Evolutionary conservation across 2,113 vertebrate genomes (phyloP).

Genomic region (Sylvicapra grimmia): DNA sequence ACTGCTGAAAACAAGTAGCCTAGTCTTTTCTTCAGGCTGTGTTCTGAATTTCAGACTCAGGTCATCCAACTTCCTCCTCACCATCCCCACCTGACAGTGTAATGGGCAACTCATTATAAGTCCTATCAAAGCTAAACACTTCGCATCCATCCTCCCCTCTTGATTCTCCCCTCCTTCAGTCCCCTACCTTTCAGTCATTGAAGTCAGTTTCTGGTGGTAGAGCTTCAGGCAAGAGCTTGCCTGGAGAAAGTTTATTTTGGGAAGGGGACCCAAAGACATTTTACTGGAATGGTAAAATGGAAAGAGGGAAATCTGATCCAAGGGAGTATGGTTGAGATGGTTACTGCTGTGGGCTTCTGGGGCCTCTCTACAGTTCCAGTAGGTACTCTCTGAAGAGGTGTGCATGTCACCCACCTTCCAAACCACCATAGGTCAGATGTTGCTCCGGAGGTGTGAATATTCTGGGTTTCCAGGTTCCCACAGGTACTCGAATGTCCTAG

Average conservation of each 20-base stretch:
- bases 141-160: too few species aligned
- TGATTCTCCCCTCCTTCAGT: fast-evolving
- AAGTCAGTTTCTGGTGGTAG: too few species aligned
- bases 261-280: neutral
- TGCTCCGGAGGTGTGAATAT: neutral
- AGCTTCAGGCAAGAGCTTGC: neutral
- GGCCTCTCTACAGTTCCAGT: too few species aligned
- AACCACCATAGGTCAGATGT: neutral
- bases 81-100: neutral
- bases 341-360: neutral
- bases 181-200: neutral
- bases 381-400: neutral
- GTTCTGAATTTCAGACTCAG: neutral
- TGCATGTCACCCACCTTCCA: neutral
- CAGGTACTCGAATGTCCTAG: neutral
- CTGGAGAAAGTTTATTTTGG: neutral
- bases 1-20: neutral
- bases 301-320: neutral
- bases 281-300: neutral
- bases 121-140: neutral
- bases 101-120: neutral
- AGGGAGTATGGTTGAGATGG: neutral
- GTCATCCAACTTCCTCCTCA: neutral
- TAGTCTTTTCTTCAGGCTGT: neutral
- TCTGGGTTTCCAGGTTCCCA: neutral